Evolutionary conservation across 2,888 invertebrate genomes (phyloP).

Genomic region (Zaprionus obscuricornis): DNA sequence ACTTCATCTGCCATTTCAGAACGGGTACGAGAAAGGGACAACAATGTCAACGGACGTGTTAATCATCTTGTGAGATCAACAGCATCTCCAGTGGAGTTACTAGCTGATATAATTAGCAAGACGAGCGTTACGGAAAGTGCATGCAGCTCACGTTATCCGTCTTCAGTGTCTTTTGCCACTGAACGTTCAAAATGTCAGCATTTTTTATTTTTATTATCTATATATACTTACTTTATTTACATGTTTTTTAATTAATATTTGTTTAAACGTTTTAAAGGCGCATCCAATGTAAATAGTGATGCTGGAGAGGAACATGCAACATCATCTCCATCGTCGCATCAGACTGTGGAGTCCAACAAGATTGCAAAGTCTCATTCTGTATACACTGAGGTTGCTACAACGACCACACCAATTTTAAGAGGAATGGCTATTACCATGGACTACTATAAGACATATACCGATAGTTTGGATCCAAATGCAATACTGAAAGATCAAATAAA

Average conservation of each 20-base stretch:
- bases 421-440: slow-evolving; percentile 16
- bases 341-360: too few relatives aligned
- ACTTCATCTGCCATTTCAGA: slow-evolving; percentile 43
- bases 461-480: slow-evolving; percentile 18
- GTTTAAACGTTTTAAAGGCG: too few relatives aligned
- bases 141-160: too few relatives aligned
- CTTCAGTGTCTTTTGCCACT: slow-evolving; percentile 11
- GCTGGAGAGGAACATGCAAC: not conserved
- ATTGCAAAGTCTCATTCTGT: too few relatives aligned
- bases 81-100: slow-evolving; percentile 44
- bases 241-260: too few relatives aligned
- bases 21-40: slow-evolving; percentile 52
- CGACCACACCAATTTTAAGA: slow-evolving; percentile 38
- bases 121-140: slow-evolving; percentile 34
- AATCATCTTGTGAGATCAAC: slow-evolving; percentile 44
- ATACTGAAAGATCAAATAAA: slow-evolving; percentile 32
- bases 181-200: slow-evolving; percentile 18
- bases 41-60: slow-evolving; percentile 42
- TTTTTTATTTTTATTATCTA: too few relatives aligned
- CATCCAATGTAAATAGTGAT: slow-evolving; percentile 17
- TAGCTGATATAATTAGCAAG: slow-evolving; percentile 53
- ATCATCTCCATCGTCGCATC: not conserved
- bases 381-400: slow-evolving; percentile 31
- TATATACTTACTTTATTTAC: too few relatives aligned
- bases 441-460: slow-evolving; percentile 31